These are phyloP conservation scores for Eleutherodactylus coqui DNA, from an alignment of 2,797 vertebrate species.

Conservation along the genomic window DNA sequence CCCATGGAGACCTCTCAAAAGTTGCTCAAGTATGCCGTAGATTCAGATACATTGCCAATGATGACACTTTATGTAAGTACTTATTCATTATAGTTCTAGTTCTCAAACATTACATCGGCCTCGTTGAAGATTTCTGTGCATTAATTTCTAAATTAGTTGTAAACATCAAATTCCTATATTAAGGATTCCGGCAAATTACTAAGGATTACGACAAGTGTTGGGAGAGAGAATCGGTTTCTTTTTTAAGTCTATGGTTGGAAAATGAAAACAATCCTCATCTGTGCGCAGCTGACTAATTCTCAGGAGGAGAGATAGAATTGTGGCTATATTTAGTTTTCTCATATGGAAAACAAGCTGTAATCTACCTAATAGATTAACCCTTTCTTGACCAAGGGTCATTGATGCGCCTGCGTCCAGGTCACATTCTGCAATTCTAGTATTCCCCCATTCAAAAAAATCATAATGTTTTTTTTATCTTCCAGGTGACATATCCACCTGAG, in stretches of 20 bases:
- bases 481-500: too few species aligned
- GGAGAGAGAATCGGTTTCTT: background rate
- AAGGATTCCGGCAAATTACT: too few species aligned
- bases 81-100: background rate
- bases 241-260: slow-evolving; percentile 21
- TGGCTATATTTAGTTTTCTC: slow-evolving; percentile 28
- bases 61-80: slow-evolving; percentile 74
- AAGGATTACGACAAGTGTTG: slow-evolving; percentile 11
- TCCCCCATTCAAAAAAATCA: too few species aligned
- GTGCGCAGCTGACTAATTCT: slow-evolving; percentile 46
- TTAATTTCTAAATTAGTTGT: background rate
- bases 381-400: too few species aligned
- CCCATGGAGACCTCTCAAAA: slow-evolving; percentile 66
- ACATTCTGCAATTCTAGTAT: too few species aligned
- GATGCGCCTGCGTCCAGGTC: too few species aligned
- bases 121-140: background rate
- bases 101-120: background rate
- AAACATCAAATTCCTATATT: background rate
- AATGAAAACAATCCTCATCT: slow-evolving; percentile 18
- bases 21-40: slow-evolving; percentile 69
- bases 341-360: slow-evolving; percentile 38
- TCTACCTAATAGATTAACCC: slow-evolving; percentile 24
- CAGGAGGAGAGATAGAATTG: slow-evolving; percentile 32
- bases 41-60: slow-evolving; percentile 68
- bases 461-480: too few species aligned